These are phyloP conservation scores for Australoheros facetus DNA, from an alignment of 2,797 vertebrate genomes.

Conservation along the genomic window DNA sequence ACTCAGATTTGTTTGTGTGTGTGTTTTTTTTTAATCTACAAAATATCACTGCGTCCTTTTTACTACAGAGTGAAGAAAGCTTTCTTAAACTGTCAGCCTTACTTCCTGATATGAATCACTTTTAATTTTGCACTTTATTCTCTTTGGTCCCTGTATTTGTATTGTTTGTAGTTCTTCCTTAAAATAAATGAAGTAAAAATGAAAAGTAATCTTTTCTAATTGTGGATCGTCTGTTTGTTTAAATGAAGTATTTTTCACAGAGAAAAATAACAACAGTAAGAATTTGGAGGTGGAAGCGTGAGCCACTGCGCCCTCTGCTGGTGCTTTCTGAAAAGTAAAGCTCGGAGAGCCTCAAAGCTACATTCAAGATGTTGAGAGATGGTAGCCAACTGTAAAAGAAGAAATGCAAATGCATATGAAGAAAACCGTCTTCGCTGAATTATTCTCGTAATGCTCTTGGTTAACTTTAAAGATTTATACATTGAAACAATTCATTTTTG, in stretches of 20 bases:
- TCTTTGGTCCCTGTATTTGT: slow-evolving; percentile 43
- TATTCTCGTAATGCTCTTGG: neutral
- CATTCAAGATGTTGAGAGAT: slow-evolving; percentile 40
- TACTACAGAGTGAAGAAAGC: slow-evolving; percentile 19
- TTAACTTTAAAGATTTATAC: neutral
- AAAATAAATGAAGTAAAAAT: slow-evolving; percentile 51
- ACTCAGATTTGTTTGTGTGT: slow-evolving; percentile 12
- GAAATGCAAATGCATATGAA: neutral
- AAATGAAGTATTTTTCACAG: neutral
- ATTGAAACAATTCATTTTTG: neutral
- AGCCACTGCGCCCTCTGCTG: slow-evolving; percentile 45
- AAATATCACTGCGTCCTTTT: slow-evolving; percentile 1
- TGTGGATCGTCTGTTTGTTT: neutral
- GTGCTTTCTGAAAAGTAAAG: neutral
- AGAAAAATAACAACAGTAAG: neutral
- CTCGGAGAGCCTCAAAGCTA: neutral
- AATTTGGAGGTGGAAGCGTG: neutral
- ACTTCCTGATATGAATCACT: slow-evolving; percentile 34
- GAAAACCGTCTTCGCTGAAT: neutral
- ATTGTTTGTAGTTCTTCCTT: slow-evolving; percentile 43
- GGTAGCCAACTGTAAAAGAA: neutral
- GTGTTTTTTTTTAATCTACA: slow-evolving; percentile 11
- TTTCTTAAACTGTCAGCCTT: slow-evolving; percentile 21
- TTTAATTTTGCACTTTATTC: slow-evolving; percentile 76
- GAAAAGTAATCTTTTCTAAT: slow-evolving; percentile 48